These are phyloP conservation scores for Agapetus fuscipes DNA, from an alignment of 2,888 invertebrate species.

Conservation along the genomic window DNA sequence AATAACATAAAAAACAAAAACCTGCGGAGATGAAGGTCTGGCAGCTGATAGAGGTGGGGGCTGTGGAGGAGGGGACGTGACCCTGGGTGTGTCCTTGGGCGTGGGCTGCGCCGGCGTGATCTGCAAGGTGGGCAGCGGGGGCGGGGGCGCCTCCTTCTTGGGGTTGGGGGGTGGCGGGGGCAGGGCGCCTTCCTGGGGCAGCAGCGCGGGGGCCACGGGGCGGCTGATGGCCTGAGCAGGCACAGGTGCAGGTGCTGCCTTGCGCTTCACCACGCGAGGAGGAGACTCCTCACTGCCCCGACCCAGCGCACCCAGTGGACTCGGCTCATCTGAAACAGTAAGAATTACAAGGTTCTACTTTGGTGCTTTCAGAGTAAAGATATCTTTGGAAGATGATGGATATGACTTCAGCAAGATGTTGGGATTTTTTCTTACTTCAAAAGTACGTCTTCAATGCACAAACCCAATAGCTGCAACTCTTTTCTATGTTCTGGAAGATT, in stretches of 20 bases:
- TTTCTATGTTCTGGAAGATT: too few relatives aligned
- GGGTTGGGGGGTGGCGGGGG: conserved; percentile 35
- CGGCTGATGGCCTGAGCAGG: conserved; percentile 31
- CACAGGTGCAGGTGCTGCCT: conserved; percentile 22
- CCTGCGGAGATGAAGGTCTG: conserved; percentile 16
- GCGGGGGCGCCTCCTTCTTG: conserved; percentile 30
- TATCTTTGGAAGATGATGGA: too few relatives aligned
- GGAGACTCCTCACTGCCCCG: conserved; percentile 36
- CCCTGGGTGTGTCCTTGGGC: conserved; percentile 12
- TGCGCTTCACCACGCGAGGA: conserved; percentile 43
- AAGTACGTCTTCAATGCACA: too few relatives aligned
- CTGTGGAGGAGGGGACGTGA: conserved; percentile 16
- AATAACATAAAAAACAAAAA: too few relatives aligned
- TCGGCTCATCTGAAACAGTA: conserved; percentile 30
- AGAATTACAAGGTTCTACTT: too few relatives aligned
- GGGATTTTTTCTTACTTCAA: too few relatives aligned
- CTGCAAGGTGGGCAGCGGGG: conserved; percentile 13
- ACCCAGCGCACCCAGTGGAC: conserved; percentile 32
- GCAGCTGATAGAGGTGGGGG: conserved; percentile 20
- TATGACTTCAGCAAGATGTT: too few relatives aligned
- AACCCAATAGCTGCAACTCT: too few relatives aligned
- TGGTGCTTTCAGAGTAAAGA: too few relatives aligned
- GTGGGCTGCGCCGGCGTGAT: conserved; percentile 16
- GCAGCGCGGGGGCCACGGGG: conserved; percentile 38
- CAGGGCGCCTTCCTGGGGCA: conserved; percentile 37